Percentiles rank a stretch among this genome's conserved stretches.
Conservation (phyloP, 2,888 invertebrate species). For the Laspeyria flexula region DNA sequence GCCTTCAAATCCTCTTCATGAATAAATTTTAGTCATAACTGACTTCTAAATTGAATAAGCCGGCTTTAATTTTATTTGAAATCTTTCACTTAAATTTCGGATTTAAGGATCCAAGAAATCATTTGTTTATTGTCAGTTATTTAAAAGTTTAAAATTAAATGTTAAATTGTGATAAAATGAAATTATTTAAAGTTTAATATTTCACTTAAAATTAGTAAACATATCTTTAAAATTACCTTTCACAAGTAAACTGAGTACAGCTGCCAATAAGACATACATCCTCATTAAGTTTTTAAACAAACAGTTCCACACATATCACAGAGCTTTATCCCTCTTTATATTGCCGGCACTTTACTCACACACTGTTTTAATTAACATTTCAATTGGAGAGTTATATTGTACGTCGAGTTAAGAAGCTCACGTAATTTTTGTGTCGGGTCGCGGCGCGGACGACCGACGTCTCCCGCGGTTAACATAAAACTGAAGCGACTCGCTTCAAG, state of each 20-base stretch:
- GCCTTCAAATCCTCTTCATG: constrained; percentile 15
- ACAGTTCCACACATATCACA: constrained; percentile 76
- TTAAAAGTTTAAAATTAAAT: too few relatives aligned
- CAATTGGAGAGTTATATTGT: constrained; percentile 47
- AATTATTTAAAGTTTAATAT: not conserved
- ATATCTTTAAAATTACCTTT: constrained; percentile 64
- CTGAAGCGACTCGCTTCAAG: constrained; percentile 68
- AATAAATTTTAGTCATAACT: constrained; percentile 32
- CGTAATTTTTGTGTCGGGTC: constrained; percentile 39
- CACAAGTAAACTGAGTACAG: constrained; percentile 71
- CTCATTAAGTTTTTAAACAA: constrained; percentile 66
- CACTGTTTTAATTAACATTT: constrained; percentile 50
- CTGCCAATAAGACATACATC: constrained; percentile 76
- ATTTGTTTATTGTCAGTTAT: too few relatives aligned
- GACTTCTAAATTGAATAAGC: constrained; percentile 20
- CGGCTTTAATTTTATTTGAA: too few relatives aligned
- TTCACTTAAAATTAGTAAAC: constrained; percentile 1
- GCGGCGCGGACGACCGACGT: constrained; percentile 51
- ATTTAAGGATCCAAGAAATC: too few relatives aligned
- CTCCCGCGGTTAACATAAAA: constrained; percentile 58
- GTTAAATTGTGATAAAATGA: too few relatives aligned
- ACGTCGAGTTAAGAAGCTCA: constrained; percentile 47
- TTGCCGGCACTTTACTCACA: constrained; percentile 54
- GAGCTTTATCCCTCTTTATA: constrained; percentile 46
- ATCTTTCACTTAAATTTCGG: too few relatives aligned